Percentiles rank a stretch among this genome's conserved stretches.
Evolutionary conservation across 2,888 invertebrate species (phyloP).

Genomic region (Eilema griseolum): DNA sequence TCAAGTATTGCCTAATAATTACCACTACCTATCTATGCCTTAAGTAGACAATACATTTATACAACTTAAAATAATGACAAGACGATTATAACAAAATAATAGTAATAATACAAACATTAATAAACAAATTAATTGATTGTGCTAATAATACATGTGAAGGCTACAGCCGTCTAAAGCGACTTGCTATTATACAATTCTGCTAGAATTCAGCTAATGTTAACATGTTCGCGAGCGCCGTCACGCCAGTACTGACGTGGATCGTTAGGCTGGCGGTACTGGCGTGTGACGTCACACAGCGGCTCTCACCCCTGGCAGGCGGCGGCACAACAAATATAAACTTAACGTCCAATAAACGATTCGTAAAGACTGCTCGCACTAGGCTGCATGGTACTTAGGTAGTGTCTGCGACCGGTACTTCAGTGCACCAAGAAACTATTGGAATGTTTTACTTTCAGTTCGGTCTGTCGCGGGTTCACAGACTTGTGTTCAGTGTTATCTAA

Average conservation of each 20-base stretch:
- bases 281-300: slow-evolving; percentile 35
- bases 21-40: slow-evolving; percentile 84
- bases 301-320: slow-evolving; percentile 32
- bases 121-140: slow-evolving; percentile 78
- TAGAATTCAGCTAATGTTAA: slow-evolving; percentile 60
- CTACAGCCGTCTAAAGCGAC: slow-evolving; percentile 58
- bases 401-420: slow-evolving; percentile 38
- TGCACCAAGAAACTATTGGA: slow-evolving; percentile 31
- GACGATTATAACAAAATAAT: slow-evolving; percentile 81
- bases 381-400: slow-evolving; percentile 49
- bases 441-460: slow-evolving; percentile 34
- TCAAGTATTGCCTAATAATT: slow-evolving; percentile 81
- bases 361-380: slow-evolving; percentile 43
- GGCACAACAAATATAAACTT: slow-evolving; percentile 51
- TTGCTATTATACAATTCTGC: slow-evolving; percentile 66
- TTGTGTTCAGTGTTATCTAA: slow-evolving; percentile 25
- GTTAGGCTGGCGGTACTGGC: neutral
- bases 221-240: slow-evolving; percentile 34
- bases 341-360: slow-evolving; percentile 46
- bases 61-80: slow-evolving; percentile 87
- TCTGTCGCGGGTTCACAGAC: slow-evolving; percentile 32
- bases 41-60: slow-evolving; percentile 84
- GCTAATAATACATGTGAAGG: slow-evolving; percentile 77
- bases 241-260: neutral
- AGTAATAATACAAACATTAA: slow-evolving; percentile 70